Percentiles rank a stretch among this genome's conserved stretches.
Evolutionary conservation across 1,140 invertebrate species (phyloP).

Genomic region (Drosophila yakuba): DNA sequence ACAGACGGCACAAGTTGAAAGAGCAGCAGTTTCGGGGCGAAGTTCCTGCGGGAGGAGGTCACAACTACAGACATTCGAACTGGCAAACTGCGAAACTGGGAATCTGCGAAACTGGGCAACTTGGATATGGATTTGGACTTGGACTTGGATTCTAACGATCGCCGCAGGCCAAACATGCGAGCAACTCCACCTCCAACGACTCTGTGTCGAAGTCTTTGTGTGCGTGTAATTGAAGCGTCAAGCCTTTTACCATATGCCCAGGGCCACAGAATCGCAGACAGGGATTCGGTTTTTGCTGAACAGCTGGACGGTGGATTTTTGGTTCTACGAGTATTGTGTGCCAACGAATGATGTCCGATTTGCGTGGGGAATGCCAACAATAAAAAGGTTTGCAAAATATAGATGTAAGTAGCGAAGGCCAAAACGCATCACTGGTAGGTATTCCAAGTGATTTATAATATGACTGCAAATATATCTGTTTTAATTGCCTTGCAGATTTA

Average conservation of each 20-base stretch:
- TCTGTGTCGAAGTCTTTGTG: constrained; percentile 16
- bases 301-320: background rate
- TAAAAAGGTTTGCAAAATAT: too few relatives aligned
- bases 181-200: background rate
- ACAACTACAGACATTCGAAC: constrained; percentile 17
- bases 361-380: too few relatives aligned
- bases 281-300: constrained; percentile 10
- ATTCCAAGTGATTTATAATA: background rate
- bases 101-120: background rate
- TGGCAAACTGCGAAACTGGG: constrained; percentile 4
- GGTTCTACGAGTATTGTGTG: background rate
- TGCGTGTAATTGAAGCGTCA: constrained; percentile 68
- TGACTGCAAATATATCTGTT: too few relatives aligned
- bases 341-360: constrained; percentile 4
- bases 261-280: constrained; percentile 16
- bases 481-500: too few relatives aligned
- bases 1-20: constrained; percentile 36
- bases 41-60: background rate
- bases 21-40: constrained; percentile 4
- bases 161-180: constrained; percentile 34
- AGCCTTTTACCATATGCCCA: constrained; percentile 48
- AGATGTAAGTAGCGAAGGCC: too few relatives aligned
- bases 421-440: background rate
- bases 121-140: background rate
- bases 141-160: constrained; percentile 62